Evolutionary conservation across 2,797 vertebrate species (phyloP).

Genomic region (Lithobates pipiens): DNA sequence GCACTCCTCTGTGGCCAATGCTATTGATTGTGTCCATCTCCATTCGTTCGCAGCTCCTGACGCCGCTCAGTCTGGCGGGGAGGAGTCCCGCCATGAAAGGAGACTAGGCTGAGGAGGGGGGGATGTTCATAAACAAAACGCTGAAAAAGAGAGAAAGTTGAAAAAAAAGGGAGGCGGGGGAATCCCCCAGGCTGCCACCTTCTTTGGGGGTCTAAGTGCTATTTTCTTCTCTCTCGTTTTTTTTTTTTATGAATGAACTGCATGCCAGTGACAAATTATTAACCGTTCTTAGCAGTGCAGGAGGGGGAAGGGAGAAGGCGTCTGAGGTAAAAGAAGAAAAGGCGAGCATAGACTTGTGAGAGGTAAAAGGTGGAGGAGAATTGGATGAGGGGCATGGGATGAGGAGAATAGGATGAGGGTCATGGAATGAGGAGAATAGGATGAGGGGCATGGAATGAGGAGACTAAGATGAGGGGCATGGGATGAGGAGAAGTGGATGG

Average conservation of each 20-base stretch:
- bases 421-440: too few relatives aligned
- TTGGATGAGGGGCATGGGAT: slow-evolving; percentile 3
- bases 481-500: too few relatives aligned
- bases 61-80: slow-evolving; percentile 84
- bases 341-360: slow-evolving; percentile 21
- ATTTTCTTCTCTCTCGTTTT: background rate
- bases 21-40: slow-evolving; percentile 75
- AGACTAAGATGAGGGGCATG: slow-evolving; percentile 1
- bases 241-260: slow-evolving; percentile 78
- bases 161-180: slow-evolving; percentile 6
- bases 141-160: background rate
- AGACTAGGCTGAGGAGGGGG: slow-evolving; percentile 9
- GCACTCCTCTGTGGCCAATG: slow-evolving; percentile 72
- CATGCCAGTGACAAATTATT: slow-evolving; percentile 73
- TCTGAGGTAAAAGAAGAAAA: slow-evolving; percentile 36
- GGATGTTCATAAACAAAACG: background rate
- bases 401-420: too few relatives aligned
- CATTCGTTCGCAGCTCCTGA: slow-evolving; percentile 74
- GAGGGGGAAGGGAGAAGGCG: slow-evolving; percentile 64
- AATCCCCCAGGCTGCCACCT: slow-evolving; percentile 63
- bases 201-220: slow-evolving; percentile 71
- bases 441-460: background rate
- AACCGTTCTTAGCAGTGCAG: slow-evolving; percentile 64
- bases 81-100: slow-evolving; percentile 65
- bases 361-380: slow-evolving; percentile 13